Evolutionary conservation across 2,797 vertebrate species (phyloP), one percentile per base, ranked within the genome.

Genomic region (Smutsia temminckii): DNA sequence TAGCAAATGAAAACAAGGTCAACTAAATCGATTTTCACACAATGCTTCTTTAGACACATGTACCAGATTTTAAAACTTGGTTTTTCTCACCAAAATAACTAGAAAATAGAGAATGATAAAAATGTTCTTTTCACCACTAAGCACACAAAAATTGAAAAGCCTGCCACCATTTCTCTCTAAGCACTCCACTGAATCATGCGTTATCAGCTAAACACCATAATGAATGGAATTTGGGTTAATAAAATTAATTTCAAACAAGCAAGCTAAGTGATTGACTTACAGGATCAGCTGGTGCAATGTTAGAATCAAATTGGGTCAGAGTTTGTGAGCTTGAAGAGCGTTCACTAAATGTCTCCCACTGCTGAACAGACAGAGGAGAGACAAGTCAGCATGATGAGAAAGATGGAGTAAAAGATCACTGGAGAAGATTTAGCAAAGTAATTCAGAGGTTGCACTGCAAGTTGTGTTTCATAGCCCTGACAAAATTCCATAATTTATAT

Each of bases 241-340:
- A 99, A 99, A 99, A 99, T 99, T 99, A 99, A 99, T 99, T 99
- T 99, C 99, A 99, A 99, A 99, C 98, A 99, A 99, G 99, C 99
- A 98, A 99, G 99, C 99, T 99, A 99, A 98, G 99, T 99, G 99
- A 99, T 99, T 99, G 99, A 99, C 99, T 99, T 99, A 99, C 99
- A 99, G 99, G 99, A 99, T 99, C 99, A 99, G 99, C 99, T 99
- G 99, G 99, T 99, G 99, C 99, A 99, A 99, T 99, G 99, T 99
- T 99, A 99, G 99, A 99, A 99, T 99, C 99, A 99, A 99, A 99
- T 99, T 99, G 99, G 99, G 99, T 99, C 99, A 99, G 99, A 99
- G 99, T 99, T 99, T 99, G 99, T 99, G 99, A 99, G 99, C 99
- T 99, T 99, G 99, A 99, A 98, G 99, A 99, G 99, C 99, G 99